Evolutionary conservation across 2,797 vertebrate genomes (phyloP), one percentile per base, ranked within the genome.

Genomic region (Sparus aurata): DNA sequence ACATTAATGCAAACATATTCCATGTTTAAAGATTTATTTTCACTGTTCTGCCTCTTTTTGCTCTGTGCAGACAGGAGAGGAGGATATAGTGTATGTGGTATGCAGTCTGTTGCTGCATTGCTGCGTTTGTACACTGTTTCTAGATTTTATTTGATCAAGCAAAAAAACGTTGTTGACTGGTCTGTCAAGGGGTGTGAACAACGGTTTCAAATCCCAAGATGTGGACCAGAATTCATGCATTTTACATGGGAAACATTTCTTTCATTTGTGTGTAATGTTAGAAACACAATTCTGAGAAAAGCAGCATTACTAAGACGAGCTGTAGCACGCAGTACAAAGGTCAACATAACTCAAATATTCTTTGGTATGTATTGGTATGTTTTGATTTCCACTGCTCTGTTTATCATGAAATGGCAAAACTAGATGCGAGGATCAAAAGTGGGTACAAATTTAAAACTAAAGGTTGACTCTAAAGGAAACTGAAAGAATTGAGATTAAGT

Each of bases 121-220:
- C 27, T 59, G n/a, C 15, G 38, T 79, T 76, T 73, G 27, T 62
- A 10, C 38, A 13, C 23, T 63, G 27, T 18, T 9, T 43, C 55
- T 49, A 4, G 69, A 25, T 65, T 55, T 57, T 70, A 47, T 66
- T 75, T 75, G 59, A 46, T 60, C 54, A 45, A 46, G 58, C 69
- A 34, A 61, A 16, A 27, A 27, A 27, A 27, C 27, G 27, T 27
- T 27, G 27, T 27, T 4, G 27, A 27, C 27, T 4, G 27, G 73
- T 13, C 50, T 38, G 49, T 9, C 60, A 22, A 69, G 2, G 59
- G 23, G 20, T 5, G 3, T 23, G 17, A 46, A 43, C 60, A 22
- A 20, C 3, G 1, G 22, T 18, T 65, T 43, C 75, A 12, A 50
- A 52, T 60, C n/a, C 43, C 27, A 25, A 6, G 46, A 5, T 38